These are phyloP conservation scores for Monochamus saltuarius DNA, from an alignment of 1,140 invertebrate genomes.

Conservation along the genomic window DNA sequence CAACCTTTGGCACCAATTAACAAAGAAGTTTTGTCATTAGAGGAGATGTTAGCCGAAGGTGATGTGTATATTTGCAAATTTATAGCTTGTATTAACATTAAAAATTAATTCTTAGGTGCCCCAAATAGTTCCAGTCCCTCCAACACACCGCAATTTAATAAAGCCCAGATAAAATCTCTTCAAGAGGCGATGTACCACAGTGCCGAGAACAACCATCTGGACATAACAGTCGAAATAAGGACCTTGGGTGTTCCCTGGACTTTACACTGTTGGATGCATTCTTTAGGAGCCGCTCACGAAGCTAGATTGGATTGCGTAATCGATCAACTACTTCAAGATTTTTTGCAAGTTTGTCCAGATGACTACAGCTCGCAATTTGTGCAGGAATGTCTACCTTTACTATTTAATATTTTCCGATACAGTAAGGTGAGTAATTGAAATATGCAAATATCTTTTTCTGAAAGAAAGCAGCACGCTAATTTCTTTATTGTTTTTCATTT, in stretches of 20 bases:
- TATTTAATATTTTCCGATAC: conserved; percentile 87
- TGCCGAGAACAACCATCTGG: conserved; percentile 85
- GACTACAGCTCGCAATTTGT: conserved; percentile 87
- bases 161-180: conserved; percentile 78
- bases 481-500: no score
- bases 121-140: conserved; percentile 34
- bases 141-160: conserved; percentile 65
- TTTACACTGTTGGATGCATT: conserved; percentile 87
- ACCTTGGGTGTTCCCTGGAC: conserved; percentile 86
- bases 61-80: conserved; percentile 32
- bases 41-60: conserved; percentile 88
- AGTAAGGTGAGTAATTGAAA: conserved; percentile 69
- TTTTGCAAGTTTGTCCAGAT: conserved; percentile 81
- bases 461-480: no score
- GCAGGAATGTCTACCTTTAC: conserved; percentile 83
- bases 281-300: conserved; percentile 80
- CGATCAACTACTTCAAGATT: conserved; percentile 87
- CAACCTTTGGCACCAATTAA: conserved; percentile 69
- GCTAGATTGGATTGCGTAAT: conserved; percentile 81
- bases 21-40: conserved; percentile 79
- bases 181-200: conserved; percentile 93
- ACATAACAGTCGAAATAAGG: conserved; percentile 81
- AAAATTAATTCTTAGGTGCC: conserved; percentile 26
- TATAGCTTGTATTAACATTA: neutral
- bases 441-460: no score